A percentile compares a stretch with the other conserved stretches of the same genome.
Evolutionary conservation across 2,797 vertebrate genomes (phyloP).

Genomic region (Heliangelus exortis): DNA sequence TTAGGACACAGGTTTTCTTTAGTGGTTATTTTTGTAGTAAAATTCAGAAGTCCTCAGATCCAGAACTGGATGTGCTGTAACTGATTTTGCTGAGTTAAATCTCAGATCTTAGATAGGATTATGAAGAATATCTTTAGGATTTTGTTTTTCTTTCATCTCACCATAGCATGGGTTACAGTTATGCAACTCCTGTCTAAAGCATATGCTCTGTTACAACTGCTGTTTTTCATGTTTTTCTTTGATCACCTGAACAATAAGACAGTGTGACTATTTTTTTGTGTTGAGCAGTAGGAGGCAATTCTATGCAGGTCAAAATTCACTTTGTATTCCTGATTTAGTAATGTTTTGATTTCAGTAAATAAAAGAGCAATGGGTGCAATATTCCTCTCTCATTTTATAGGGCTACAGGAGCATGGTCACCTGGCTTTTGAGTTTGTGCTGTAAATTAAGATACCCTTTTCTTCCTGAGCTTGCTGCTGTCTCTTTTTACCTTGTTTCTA

Average conservation of each 20-base stretch:
- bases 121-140: background rate
- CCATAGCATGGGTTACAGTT: background rate
- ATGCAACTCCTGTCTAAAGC: conserved; percentile 6
- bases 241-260: background rate
- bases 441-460: background rate
- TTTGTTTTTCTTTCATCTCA: conserved; percentile 27
- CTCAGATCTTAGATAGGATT: background rate
- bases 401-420: background rate
- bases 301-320: background rate
- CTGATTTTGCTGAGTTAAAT: background rate
- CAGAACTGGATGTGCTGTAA: background rate
- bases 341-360: background rate
- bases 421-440: background rate
- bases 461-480: background rate
- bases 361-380: background rate
- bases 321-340: background rate
- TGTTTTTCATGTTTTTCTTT: conserved; percentile 1
- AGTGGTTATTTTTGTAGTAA: background rate
- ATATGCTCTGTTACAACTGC: background rate
- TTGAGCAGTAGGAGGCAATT: conserved; percentile 14
- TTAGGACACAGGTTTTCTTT: background rate
- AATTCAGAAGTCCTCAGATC: background rate
- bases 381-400: background rate
- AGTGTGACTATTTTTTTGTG: background rate
- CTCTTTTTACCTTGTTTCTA: background rate